Percentiles rank a stretch among this genome's conserved stretches.
phyloP scores from a whole-genome alignment of 2,797 vertebrate genomes.

The Cyclura pinguis region DNA sequence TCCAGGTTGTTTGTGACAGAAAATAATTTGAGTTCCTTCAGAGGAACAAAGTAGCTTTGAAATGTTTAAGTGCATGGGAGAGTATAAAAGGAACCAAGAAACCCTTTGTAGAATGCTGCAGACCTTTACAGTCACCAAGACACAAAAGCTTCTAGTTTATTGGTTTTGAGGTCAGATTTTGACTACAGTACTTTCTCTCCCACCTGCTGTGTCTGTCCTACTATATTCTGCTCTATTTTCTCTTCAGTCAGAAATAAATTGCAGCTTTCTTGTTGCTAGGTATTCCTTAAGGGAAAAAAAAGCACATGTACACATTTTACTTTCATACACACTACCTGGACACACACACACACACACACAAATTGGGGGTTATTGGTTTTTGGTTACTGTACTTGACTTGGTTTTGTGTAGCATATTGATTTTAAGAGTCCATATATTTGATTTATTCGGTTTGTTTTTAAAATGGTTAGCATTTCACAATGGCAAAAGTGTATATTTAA shows the following conservation, averaged over 20 bases:
- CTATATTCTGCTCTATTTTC: not conserved
- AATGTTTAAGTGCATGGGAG: not conserved
- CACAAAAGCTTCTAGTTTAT: conserved; percentile 10
- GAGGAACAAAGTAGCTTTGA: conserved; percentile 15
- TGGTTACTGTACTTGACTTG: not conserved
- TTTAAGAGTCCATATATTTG: not conserved
- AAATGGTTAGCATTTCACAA: not conserved
- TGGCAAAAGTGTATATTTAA: not conserved
- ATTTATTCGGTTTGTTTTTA: not conserved
- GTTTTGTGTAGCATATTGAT: not conserved
- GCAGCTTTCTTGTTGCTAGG: not conserved
- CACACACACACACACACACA: not conserved
- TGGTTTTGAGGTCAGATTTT: conserved; percentile 3
- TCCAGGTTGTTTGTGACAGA: not conserved
- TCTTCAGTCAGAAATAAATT: conserved; percentile 3
- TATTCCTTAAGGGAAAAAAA: not conserved
- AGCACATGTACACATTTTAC: not conserved
- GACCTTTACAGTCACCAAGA: not conserved
- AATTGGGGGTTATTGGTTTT: not conserved
- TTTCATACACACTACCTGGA: not conserved
- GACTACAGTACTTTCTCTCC: not conserved
- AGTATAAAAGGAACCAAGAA: not conserved
- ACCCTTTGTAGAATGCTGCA: not conserved
- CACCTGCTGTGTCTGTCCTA: not conserved
- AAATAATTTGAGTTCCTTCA: not conserved